phyloP scores from a whole-genome alignment of 2,113 vertebrate species.

The Takifugu bimaculatus region DNA sequence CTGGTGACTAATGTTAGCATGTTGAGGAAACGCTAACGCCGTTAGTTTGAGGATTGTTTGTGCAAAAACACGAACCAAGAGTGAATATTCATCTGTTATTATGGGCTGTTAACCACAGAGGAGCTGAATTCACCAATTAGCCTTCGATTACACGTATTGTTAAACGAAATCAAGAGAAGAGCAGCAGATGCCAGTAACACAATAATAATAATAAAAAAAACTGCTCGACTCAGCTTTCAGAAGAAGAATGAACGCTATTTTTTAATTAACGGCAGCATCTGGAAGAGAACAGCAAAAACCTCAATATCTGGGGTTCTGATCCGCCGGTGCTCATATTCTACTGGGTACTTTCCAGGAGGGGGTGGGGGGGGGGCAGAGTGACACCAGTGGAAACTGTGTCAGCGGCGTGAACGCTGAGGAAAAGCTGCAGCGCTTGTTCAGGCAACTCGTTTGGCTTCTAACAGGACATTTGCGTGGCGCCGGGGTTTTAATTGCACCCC shows the following conservation, averaged over 20 bases:
- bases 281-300: slow-evolving; percentile 59
- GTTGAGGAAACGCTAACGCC: slow-evolving; percentile 18
- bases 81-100: too few species aligned
- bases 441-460: slow-evolving; percentile 11
- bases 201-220: slow-evolving; percentile 38
- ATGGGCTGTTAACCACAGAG: too few species aligned
- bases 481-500: slow-evolving; percentile 4
- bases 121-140: too few species aligned
- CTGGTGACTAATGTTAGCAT: not conserved
- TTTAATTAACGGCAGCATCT: slow-evolving; percentile 72
- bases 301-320: slow-evolving; percentile 67
- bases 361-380: slow-evolving; percentile 19
- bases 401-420: not conserved
- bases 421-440: slow-evolving; percentile 1
- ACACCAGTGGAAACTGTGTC: slow-evolving; percentile 31
- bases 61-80: too few species aligned
- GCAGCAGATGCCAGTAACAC: not conserved
- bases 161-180: too few species aligned
- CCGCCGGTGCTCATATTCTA: slow-evolving; percentile 56
- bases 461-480: slow-evolving; percentile 9
- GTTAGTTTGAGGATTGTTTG: not conserved
- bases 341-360: slow-evolving; percentile 48
- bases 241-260: slow-evolving; percentile 72
- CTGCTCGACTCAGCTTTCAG: slow-evolving; percentile 53
- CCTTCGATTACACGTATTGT: too few species aligned